Percentiles rank a stretch among this genome's conserved stretches.
Conservation (phyloP, 2,888 invertebrate genomes). For the Vannuccia rotundouncinata region DNA sequence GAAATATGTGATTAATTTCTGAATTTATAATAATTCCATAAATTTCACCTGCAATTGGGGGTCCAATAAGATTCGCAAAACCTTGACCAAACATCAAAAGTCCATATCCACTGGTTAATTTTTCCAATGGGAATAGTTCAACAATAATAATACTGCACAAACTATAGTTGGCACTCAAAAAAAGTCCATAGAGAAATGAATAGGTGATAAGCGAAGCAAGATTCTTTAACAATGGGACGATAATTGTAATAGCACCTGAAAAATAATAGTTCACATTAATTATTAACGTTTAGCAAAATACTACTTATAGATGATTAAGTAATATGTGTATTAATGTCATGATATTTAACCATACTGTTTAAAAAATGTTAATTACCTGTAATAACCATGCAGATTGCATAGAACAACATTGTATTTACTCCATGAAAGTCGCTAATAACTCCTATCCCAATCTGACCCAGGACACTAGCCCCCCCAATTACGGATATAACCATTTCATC, state of each 20-base stretch:
- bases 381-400: constrained; percentile 67
- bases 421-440: constrained; percentile 77
- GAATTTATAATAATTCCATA: too few relatives aligned
- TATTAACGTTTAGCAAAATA: too few relatives aligned
- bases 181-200: constrained; percentile 67
- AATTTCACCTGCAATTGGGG: constrained; percentile 73
- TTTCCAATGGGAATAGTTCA: constrained; percentile 77
- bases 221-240: background rate
- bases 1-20: too few relatives aligned
- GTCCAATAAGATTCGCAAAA: constrained; percentile 78
- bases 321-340: background rate
- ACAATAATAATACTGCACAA: constrained; percentile 82
- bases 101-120: constrained; percentile 84
- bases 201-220: background rate
- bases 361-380: constrained; percentile 54
- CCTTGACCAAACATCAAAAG: constrained; percentile 79
- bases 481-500: constrained; percentile 71
- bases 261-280: too few relatives aligned
- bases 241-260: background rate
- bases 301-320: too few relatives aligned
- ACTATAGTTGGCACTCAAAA: constrained; percentile 84
- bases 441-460: constrained; percentile 69
- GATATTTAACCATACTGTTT: background rate
- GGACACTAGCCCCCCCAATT: constrained; percentile 70
- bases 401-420: constrained; percentile 74